A percentile compares a stretch with the other conserved stretches of the same genome.
These are phyloP conservation scores for Alosa sapidissima DNA, from an alignment of 2,797 vertebrate genomes.

Conservation along the genomic window DNA sequence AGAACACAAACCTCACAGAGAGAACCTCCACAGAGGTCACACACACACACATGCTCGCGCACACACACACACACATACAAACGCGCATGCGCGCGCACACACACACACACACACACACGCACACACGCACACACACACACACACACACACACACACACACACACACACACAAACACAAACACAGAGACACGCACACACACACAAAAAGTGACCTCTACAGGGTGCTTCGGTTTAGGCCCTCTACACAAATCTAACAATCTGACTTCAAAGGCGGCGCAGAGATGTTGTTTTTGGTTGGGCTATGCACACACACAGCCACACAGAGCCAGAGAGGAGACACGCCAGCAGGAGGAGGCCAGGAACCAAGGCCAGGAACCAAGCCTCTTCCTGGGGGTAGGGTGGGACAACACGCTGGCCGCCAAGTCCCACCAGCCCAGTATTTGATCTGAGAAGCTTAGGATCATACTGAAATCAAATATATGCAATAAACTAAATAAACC, in stretches of 20 bases:
- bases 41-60: not conserved
- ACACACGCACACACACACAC: not conserved
- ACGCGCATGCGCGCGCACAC: too few relatives aligned
- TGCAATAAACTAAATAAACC: not conserved
- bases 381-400: not conserved
- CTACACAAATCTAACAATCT: not conserved
- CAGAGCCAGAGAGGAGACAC: not conserved
- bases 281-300: constrained; percentile 5
- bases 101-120: too few relatives aligned
- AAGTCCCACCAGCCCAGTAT: not conserved
- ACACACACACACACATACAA: not conserved
- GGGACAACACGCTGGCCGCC: not conserved
- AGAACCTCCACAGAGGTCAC: not conserved
- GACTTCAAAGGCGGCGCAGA: not conserved
- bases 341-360: not conserved
- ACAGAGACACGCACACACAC: not conserved
- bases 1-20: not conserved
- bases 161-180: not conserved
- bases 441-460: not conserved
- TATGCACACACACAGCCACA: not conserved
- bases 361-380: not conserved
- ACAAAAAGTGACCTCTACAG: not conserved
- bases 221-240: not conserved
- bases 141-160: too few relatives aligned
- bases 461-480: not conserved